Base-by-base conservation (phyloP, 1,140 invertebrate genomes). In the Plodia interpunctella region DNA sequence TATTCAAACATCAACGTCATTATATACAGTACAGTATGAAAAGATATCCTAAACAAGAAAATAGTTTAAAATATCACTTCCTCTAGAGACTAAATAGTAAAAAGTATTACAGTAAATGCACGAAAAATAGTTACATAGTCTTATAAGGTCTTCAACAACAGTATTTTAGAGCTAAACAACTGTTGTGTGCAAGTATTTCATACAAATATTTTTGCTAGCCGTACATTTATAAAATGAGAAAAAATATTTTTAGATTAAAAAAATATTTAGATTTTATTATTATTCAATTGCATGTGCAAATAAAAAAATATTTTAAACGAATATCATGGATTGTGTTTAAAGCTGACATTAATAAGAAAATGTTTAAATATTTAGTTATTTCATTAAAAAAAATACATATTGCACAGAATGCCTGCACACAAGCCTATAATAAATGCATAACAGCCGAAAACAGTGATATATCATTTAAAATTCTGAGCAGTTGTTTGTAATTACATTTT, bases 51-150 rank as follows among this genome's bases (percentile, higher is more conserved):
- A 70, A 80, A 76, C 66, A 60, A 79, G 76, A 80, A 76, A 83
- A 78, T 83, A 84, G 76, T 76, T 80, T 75, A 77, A 80, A 84
- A 84, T 88, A 86, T 88, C 85, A 88, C 85, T 78, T 68, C 72
- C 72, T 80, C 77, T 79, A 83, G 74, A 80, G 66, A 83, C 74
- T 82, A 79, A 83, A 82, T 74, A 79, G 75, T 87, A 88, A 80
- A 83, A 88, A 80, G 80, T 78, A 82, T 88, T 86, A 84, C 85
- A 88, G 85, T 88, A 88, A 86, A 88, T 86, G 83, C 83, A 83
- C 85, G 79, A 88, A 88, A 88, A 88, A 88, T 88, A 88, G 80
- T 83, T 75, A 78, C 74, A 73, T 82, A 86, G 80, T 84, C 78
- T 84, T 78, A 70, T 72, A 60, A 80, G 66, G 76, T 77, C 35